A percentile compares a stretch with the other conserved stretches of the same genome.
Evolutionary conservation across 2,113 vertebrate genomes (phyloP).

Genomic region (Mixornis gularis): DNA sequence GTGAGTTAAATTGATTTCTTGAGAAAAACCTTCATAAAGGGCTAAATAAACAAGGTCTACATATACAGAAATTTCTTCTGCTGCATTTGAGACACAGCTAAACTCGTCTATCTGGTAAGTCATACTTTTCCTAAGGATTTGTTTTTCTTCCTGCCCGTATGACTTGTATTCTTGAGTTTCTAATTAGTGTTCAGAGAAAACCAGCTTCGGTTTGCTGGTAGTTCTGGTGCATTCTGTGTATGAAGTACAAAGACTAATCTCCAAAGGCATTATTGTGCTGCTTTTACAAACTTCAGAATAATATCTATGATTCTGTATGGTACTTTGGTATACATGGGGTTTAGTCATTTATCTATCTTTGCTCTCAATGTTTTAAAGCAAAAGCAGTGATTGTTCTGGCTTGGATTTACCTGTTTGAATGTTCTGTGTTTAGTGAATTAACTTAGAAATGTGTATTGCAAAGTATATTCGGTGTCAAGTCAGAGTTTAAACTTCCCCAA

Average conservation of each 20-base stretch:
- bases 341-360: not conserved
- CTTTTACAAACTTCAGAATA: not conserved
- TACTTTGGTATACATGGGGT: not conserved
- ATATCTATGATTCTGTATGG: not conserved
- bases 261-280: not conserved
- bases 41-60: constrained; percentile 61
- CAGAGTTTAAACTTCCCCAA: not conserved
- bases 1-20: constrained; percentile 68
- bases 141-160: not conserved
- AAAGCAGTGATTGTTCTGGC: not conserved
- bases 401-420: not conserved
- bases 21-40: constrained; percentile 64
- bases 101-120: constrained; percentile 74
- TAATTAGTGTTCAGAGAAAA: constrained; percentile 7
- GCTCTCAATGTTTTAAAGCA: not conserved
- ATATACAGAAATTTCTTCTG: constrained; percentile 45
- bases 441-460: not conserved
- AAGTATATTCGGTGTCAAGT: not conserved
- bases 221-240: not conserved
- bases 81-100: constrained; percentile 26
- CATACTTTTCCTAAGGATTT: constrained; percentile 29
- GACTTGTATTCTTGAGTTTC: not conserved
- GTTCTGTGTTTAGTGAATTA: not conserved
- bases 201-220: not conserved
- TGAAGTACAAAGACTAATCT: not conserved